phyloP scores from a whole-genome alignment of 2,888 invertebrate genomes.

The Pollenia griseotomentosa region DNA sequence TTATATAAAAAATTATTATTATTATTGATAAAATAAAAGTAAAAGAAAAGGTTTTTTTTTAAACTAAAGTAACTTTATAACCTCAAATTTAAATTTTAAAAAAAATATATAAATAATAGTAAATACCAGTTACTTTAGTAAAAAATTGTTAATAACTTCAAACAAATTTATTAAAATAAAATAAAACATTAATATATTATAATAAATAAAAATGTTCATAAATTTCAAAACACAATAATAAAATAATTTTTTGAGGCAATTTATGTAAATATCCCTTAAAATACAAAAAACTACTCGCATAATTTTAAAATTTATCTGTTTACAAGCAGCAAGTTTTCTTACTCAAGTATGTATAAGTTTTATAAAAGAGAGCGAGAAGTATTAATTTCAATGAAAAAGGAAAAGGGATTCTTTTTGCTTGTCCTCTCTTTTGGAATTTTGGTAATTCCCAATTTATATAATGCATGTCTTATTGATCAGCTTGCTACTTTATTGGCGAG shows the following conservation, averaged over 20 bases:
- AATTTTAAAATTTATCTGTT: conserved; percentile 44
- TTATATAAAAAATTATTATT: conserved; percentile 49
- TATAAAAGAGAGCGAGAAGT: too few species aligned
- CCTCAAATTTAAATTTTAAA: conserved; percentile 55
- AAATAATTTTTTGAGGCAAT: conserved; percentile 70
- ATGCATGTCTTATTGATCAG: too few species aligned
- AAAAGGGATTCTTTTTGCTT: too few species aligned
- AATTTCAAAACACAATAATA: conserved; percentile 55
- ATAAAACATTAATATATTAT: conserved; percentile 39
- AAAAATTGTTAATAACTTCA: conserved; percentile 71
- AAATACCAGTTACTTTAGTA: conserved; percentile 69
- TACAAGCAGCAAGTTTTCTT: neutral
- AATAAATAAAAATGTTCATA: conserved; percentile 48
- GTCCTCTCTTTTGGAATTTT: too few species aligned
- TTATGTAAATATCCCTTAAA: conserved; percentile 70
- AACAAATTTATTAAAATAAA: conserved; percentile 68
- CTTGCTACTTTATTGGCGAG: too few species aligned
- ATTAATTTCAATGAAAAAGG: too few species aligned
- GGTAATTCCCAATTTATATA: too few species aligned
- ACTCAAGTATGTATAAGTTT: too few species aligned
- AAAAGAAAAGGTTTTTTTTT: conserved; percentile 59
- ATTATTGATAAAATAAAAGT: conserved; percentile 13
- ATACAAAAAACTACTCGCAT: conserved; percentile 68
- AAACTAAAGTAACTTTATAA: conserved; percentile 66
- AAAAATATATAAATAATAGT: conserved; percentile 49